Evolutionary conservation across 1,140 invertebrate genomes (phyloP), one percentile per base, ranked within the genome.

Genomic region (Euglossa dilemma): DNA sequence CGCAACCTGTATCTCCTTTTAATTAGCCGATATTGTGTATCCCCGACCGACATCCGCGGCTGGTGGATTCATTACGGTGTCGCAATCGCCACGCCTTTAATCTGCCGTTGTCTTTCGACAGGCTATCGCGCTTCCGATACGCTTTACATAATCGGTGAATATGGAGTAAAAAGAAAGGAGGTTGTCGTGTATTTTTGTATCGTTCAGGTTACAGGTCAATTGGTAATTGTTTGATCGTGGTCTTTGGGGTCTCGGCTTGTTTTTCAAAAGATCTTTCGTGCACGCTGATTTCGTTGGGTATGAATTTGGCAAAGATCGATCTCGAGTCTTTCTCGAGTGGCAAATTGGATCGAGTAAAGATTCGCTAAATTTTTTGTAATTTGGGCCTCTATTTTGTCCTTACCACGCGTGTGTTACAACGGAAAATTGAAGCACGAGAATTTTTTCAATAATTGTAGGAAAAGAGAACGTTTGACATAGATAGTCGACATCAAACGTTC

Each of bases 71-170:
- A 43, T 76, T 71, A 50, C 74, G 57, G 59, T 87, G 67, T 87
- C 64, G 85, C 85, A 87, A 87, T 87, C 83, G 73, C 43, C 71
- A 70, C 43, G n/a, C 36, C 36, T 71, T 77, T 87, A 87, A 84
- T 87, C 80, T 83, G 57, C 75, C 81, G 77, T 86, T 74, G 59
- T 87, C 67, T 87, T 86, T 64, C n/a, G 45, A 28, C 54, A 43
- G n/a, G 59, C 64, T 84, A 80, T 87, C 85, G 11, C 47, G 28
- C 20, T 36, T 52, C 50, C 66, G 0, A 70, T 54, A 63, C 63
- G 61, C 66, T 86, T 87, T 87, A 87, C 76, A 87, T 87, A 87
- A 87, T 72, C 64, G 75, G 56, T 77, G 75, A 81, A 75, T 75
- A 74, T 43, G 6, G 57, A 66, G 59, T 11, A 25, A 16, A 16